phyloP scores from a whole-genome alignment of 2,888 invertebrate species.

The Hydrotaea diabolus region DNA sequence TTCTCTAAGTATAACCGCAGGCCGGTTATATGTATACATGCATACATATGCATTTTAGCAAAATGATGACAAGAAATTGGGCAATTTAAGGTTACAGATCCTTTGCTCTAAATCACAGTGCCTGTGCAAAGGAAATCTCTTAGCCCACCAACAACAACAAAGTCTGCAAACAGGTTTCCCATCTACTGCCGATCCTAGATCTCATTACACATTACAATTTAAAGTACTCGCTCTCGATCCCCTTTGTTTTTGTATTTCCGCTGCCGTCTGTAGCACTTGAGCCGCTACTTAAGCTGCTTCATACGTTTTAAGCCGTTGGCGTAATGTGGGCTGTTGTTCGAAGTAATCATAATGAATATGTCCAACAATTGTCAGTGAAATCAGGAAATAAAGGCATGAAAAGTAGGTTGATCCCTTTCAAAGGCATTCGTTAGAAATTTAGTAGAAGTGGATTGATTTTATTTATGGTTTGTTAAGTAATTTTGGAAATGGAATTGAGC shows the following conservation, averaged over 20 bases:
- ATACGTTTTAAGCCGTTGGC: conserved; percentile 49
- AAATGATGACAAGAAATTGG: conserved; percentile 73
- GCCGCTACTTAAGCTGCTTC: conserved; percentile 44
- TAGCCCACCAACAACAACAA: conserved; percentile 4
- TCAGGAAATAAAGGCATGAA: conserved; percentile 68
- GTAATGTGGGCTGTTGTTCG: conserved; percentile 37
- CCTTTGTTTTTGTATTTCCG: conserved; percentile 25
- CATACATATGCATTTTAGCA: conserved; percentile 29
- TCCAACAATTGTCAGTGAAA: conserved; percentile 39
- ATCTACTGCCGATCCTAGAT: background rate
- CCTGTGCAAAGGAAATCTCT: background rate
- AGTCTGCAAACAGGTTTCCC: conserved; percentile 52
- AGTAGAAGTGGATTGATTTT: background rate
- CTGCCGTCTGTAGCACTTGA: conserved; percentile 48
- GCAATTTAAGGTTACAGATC: conserved; percentile 68
- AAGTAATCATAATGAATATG: conserved; percentile 44
- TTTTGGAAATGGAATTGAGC: background rate
- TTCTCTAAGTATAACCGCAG: too few species aligned
- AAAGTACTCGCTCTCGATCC: conserved; percentile 17
- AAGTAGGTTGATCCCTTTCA: conserved; percentile 73
- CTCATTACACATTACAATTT: background rate
- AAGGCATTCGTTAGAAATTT: conserved; percentile 39
- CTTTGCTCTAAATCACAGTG: conserved; percentile 10
- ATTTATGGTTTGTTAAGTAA: conserved; percentile 1
- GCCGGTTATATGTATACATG: too few species aligned